phyloP scores from a whole-genome alignment of 2,113 vertebrate species.

The Hipposideros armiger region DNA sequence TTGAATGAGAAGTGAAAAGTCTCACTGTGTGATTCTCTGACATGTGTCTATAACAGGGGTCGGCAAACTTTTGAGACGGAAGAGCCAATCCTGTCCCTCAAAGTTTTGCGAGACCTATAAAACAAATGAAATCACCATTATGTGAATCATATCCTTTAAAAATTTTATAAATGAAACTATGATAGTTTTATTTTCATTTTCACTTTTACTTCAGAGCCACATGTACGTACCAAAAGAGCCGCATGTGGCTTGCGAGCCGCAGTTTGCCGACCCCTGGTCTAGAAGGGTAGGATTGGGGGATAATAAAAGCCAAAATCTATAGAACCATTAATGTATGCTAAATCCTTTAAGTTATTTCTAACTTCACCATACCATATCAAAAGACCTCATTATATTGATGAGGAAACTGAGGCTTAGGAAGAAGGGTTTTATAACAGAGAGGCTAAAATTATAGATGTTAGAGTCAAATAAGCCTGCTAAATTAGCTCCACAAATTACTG shows the following conservation, averaged over 20 bases:
- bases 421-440: background rate
- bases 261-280: background rate
- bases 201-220: too few relatives aligned
- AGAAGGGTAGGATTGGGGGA: background rate
- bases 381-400: background rate
- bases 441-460: background rate
- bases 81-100: too few relatives aligned
- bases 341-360: background rate
- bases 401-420: background rate
- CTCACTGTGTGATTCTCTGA: background rate
- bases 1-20: background rate
- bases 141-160: too few relatives aligned
- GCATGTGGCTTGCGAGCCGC: too few relatives aligned
- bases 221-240: too few relatives aligned
- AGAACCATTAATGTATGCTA: background rate
- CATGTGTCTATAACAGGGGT: background rate
- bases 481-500: background rate
- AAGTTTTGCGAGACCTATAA: too few relatives aligned
- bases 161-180: too few relatives aligned
- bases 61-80: too few relatives aligned
- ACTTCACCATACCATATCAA: background rate
- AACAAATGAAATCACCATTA: too few relatives aligned
- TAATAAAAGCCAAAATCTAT: background rate
- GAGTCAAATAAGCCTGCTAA: constrained; percentile 4
- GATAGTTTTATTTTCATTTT: too few relatives aligned